These are phyloP conservation scores for Pollenia amentaria DNA, from an alignment of 2,888 invertebrate species.

Conservation along the genomic window DNA sequence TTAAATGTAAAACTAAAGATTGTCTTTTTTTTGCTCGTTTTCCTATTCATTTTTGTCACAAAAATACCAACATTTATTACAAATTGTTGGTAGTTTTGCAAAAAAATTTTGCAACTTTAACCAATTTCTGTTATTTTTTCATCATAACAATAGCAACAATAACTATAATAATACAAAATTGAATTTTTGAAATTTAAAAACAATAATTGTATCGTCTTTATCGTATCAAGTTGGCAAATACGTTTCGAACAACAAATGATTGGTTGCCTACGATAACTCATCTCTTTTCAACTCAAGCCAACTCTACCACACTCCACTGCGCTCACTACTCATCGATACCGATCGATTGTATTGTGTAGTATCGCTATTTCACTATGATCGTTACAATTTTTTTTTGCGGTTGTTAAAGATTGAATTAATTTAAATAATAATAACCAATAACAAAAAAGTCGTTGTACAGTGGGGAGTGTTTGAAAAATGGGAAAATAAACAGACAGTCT, in stretches of 20 bases:
- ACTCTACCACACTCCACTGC: neutral
- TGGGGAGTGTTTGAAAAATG: neutral
- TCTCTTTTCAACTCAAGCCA: neutral
- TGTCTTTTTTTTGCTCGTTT: slow-evolving; percentile 4
- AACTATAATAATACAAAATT: neutral
- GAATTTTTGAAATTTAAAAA: slow-evolving; percentile 38
- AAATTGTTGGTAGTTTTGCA: slow-evolving; percentile 28
- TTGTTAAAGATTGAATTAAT: slow-evolving; percentile 33
- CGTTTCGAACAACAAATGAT: slow-evolving; percentile 28
- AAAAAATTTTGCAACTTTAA: slow-evolving; percentile 53
- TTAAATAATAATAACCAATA: slow-evolving; percentile 33
- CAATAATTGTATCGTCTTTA: slow-evolving; percentile 55
- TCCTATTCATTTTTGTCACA: slow-evolving; percentile 30
- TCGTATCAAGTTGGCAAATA: slow-evolving; percentile 45
- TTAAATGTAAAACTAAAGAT: slow-evolving; percentile 25
- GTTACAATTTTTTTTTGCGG: slow-evolving; percentile 21
- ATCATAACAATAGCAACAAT: slow-evolving; percentile 18
- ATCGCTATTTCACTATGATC: neutral
- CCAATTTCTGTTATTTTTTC: slow-evolving; percentile 22
- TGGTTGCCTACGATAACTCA: slow-evolving; percentile 23
- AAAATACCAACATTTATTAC: slow-evolving; percentile 53
- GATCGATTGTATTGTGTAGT: neutral
- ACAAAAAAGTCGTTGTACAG: neutral
- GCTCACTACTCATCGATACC: slow-evolving; percentile 3
- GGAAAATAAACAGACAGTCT: neutral